phyloP scores from a whole-genome alignment of 1,140 invertebrate species.

The Drosophila bifasciata region DNA sequence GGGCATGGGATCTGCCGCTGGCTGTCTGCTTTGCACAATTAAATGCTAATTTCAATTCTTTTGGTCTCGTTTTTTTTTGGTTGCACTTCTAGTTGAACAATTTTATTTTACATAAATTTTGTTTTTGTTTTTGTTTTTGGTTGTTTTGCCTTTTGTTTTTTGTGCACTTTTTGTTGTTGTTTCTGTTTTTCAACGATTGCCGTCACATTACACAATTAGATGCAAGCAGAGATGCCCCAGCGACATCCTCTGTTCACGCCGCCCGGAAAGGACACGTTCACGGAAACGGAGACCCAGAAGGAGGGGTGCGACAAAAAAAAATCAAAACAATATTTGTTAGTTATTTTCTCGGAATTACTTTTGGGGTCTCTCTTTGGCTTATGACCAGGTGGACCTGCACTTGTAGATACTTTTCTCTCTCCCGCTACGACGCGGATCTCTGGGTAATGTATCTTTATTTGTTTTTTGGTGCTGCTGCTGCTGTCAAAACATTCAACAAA shows the following conservation, averaged over 20 bases:
- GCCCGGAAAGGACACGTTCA: not conserved
- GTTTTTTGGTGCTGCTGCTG: slow-evolving; percentile 32
- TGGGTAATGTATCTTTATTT: not conserved
- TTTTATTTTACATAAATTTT: slow-evolving; percentile 46
- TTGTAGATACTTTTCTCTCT: slow-evolving; percentile 53
- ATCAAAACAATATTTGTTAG: too few relatives aligned
- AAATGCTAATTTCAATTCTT: slow-evolving; percentile 57
- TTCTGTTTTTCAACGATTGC: slow-evolving; percentile 13
- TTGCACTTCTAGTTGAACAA: slow-evolving; percentile 53
- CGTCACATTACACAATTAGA: slow-evolving; percentile 48
- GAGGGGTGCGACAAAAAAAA: too few relatives aligned
- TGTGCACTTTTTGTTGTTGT: slow-evolving; percentile 18
- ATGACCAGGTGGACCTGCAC: slow-evolving; percentile 29
- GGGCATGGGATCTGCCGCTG: not conserved
- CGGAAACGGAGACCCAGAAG: too few relatives aligned
- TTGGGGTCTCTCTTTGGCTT: too few relatives aligned
- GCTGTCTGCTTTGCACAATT: slow-evolving; percentile 62
- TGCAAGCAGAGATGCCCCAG: slow-evolving; percentile 8
- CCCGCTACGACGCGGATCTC: too few relatives aligned
- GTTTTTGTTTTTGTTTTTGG: slow-evolving; percentile 23
- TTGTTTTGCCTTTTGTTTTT: slow-evolving; percentile 5
- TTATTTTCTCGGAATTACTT: too few relatives aligned
- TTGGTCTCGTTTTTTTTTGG: slow-evolving; percentile 6
- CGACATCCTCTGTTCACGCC: slow-evolving; percentile 25
- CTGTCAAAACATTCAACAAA: slow-evolving; percentile 50